Conservation (phyloP, 2,888 invertebrate genomes). For the Altica lythri region DNA sequence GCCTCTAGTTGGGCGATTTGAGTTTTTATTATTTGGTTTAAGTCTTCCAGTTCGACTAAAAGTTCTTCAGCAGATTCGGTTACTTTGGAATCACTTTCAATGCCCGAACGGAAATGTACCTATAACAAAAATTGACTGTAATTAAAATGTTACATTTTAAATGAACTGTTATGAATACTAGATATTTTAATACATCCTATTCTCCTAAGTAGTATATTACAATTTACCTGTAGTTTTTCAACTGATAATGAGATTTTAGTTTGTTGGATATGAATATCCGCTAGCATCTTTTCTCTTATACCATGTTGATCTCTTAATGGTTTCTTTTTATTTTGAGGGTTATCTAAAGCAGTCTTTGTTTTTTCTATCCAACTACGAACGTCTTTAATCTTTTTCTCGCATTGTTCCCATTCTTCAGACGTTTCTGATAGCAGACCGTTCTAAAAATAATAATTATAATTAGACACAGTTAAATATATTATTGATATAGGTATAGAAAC, state of each 20-base stretch:
- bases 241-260: slow-evolving; percentile 87
- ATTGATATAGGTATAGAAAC: too few relatives aligned
- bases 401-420: slow-evolving; percentile 95
- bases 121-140: slow-evolving; percentile 46
- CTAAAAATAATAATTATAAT: slow-evolving; percentile 59
- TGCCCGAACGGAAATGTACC: slow-evolving; percentile 88
- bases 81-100: slow-evolving; percentile 78
- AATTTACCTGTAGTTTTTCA: slow-evolving; percentile 84
- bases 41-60: slow-evolving; percentile 69
- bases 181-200: neutral
- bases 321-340: slow-evolving; percentile 83
- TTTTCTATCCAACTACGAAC: slow-evolving; percentile 89
- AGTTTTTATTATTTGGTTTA: slow-evolving; percentile 65
- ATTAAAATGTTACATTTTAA: neutral
- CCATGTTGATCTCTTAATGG: slow-evolving; percentile 86
- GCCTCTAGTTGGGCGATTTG: slow-evolving; percentile 72
- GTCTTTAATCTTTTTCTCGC: slow-evolving; percentile 91
- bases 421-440: slow-evolving; percentile 87
- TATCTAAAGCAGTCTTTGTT: slow-evolving; percentile 74
- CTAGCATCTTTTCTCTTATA: slow-evolving; percentile 81
- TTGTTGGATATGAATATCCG: slow-evolving; percentile 86
- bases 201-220: neutral
- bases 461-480: slow-evolving; percentile 2
- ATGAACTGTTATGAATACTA: neutral
- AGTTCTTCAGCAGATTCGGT: slow-evolving; percentile 74